These are phyloP conservation scores for Heliocidaris erythrogramma DNA, from an alignment of 35 echinoderm and acorn worm species.

Conservation along the genomic window DNA sequence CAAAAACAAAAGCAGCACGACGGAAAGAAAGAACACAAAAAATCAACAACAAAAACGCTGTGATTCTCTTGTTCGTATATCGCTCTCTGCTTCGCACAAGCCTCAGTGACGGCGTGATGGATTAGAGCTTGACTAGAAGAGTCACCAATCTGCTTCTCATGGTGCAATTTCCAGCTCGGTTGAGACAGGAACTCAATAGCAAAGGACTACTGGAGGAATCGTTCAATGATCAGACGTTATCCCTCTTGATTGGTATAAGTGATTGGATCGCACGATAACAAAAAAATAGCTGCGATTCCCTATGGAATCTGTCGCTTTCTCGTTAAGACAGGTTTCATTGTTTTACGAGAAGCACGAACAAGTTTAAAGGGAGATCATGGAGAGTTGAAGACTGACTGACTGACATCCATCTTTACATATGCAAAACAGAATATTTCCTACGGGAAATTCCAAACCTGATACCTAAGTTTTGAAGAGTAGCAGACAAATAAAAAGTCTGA, in stretches of 20 bases:
- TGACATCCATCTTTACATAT: too few relatives aligned
- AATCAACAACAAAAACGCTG: background rate
- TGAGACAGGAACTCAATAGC: background rate
- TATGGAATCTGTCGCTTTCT: background rate
- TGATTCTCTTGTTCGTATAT: background rate
- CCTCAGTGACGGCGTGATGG: background rate
- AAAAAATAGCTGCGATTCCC: background rate
- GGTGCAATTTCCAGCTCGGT: background rate
- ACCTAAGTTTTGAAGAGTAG: too few relatives aligned
- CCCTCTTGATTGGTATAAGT: background rate
- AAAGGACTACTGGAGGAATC: background rate
- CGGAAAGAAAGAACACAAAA: background rate
- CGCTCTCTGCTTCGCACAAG: background rate
- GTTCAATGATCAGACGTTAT: background rate
- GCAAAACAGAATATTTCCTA: too few relatives aligned
- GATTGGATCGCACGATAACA: background rate
- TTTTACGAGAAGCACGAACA: background rate
- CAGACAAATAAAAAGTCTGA: too few relatives aligned
- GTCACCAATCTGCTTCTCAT: background rate
- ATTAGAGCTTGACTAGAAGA: background rate
- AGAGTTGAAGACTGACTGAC: too few relatives aligned
- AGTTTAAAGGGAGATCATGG: background rate
- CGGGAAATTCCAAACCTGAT: too few relatives aligned
- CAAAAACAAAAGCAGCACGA: background rate
- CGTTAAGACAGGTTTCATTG: background rate